Evolutionary conservation across 2,113 vertebrate species (phyloP), one percentile per base, ranked within the genome.

Genomic region (Toxotes jaculatrix): DNA sequence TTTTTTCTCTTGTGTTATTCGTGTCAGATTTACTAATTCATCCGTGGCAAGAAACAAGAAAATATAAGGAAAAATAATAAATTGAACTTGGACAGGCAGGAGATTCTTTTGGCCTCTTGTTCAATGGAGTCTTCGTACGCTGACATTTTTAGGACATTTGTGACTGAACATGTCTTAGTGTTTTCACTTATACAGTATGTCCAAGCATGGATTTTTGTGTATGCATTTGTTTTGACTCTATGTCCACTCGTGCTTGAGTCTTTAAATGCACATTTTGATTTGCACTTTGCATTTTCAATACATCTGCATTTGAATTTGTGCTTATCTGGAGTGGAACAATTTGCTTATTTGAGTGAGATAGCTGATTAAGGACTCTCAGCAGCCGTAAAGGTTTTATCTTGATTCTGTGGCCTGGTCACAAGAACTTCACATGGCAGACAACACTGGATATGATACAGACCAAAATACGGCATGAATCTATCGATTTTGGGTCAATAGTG

Each of bases 391-490:
- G 55, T 79, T 77, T 71, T 82, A 86, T 87, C 68, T 85, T 16
- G 31, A 83, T 74, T 90, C 56, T 89, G 88, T 53, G 85, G 92
- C 88, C 64, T 79, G 65, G 89, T 92, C 90, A 93, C 90, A 88
- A 89, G 89, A 75, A 88, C 79, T 84, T 49, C 79, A 85, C 85
- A 84, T 2, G 80, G 68, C 36, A 79, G 49, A 84, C 63, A 84
- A 90, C 87, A 89, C 66, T 80, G 84, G 57, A 10, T 70, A 77
- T 60, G 60, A 87, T 80, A 80, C 78, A 87, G n/a, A 84, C 64
- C 63, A 80, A 85, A 91, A 88, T 73, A 67, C 4, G 3, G 60
- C 66, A 64, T 90, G 81, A 79, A 86, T 87, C 2, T 55, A 17
- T 68, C 83, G 81, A 84, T 88, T 89, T 80, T 84, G 43, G 67